Percentiles rank a stretch among this genome's conserved stretches.
Conservation (phyloP, 2,797 vertebrate genomes). For the Mormyrops boulengeri region DNA sequence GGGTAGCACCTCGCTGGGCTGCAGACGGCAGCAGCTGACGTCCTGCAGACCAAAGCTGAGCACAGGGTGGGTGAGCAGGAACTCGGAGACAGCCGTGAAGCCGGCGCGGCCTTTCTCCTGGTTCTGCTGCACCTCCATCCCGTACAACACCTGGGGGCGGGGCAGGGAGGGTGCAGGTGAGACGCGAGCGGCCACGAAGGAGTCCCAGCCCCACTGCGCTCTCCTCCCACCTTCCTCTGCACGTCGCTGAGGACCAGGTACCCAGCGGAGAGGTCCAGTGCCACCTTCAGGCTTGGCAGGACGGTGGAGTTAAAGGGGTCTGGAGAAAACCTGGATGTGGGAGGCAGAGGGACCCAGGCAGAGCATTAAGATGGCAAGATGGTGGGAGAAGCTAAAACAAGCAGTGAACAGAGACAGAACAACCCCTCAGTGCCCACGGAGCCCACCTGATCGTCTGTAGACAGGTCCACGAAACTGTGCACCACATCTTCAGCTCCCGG, state of each 20-base stretch:
- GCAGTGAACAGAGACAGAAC: background rate
- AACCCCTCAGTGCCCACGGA: background rate
- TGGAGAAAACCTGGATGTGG: conserved; percentile 75
- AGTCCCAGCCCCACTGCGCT: background rate
- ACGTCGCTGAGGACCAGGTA: conserved; percentile 93
- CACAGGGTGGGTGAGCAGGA: conserved; percentile 91
- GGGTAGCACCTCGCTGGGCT: conserved; percentile 87
- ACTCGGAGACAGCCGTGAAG: conserved; percentile 93
- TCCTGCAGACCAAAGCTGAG: conserved; percentile 93
- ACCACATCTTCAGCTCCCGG: conserved; percentile 96
- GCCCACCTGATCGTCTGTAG: conserved; percentile 84
- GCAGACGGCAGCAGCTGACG: conserved; percentile 74
- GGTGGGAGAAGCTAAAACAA: background rate
- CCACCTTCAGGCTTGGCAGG: conserved; percentile 85
- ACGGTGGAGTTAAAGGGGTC: conserved; percentile 81
- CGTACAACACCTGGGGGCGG: conserved; percentile 82
- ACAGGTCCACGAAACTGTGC: conserved; percentile 96
- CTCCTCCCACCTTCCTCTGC: conserved; percentile 78
- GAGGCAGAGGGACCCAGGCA: background rate
- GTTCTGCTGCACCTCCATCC: conserved; percentile 94
- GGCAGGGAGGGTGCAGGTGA: background rate
- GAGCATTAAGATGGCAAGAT: background rate
- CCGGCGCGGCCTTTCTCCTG: conserved; percentile 84
- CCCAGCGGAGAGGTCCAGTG: conserved; percentile 87
- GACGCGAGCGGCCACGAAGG: background rate